A percentile compares a stretch with the other conserved stretches of the same genome.
These are phyloP conservation scores for Patagioenas fasciata DNA, from an alignment of 2,113 vertebrate species.

Conservation along the genomic window DNA sequence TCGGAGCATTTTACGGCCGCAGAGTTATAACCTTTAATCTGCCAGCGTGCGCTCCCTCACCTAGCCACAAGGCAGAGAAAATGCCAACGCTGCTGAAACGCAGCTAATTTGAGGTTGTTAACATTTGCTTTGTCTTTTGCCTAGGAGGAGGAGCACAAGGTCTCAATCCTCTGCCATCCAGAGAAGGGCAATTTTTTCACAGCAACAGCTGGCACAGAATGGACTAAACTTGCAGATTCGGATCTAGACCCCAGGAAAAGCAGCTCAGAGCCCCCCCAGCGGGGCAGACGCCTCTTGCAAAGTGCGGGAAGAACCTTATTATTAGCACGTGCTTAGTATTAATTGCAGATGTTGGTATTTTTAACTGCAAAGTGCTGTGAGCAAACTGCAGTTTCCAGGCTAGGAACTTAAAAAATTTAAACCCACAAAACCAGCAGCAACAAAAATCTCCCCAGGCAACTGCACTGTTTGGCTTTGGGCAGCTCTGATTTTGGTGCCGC, in stretches of 20 bases:
- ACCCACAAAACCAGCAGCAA: neutral
- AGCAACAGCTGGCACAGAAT: neutral
- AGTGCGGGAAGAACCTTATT: neutral
- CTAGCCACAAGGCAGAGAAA: neutral
- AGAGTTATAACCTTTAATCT: neutral
- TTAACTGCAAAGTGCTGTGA: neutral
- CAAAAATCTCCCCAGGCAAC: neutral
- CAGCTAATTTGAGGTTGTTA: neutral
- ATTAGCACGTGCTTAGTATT: neutral
- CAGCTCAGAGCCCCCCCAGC: neutral
- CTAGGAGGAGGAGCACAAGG: neutral
- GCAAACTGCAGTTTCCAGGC: neutral
- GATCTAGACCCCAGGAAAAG: neutral
- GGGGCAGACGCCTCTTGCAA: neutral
- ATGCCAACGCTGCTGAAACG: fast-evolving
- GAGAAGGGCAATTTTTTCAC: neutral
- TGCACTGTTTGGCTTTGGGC: fast-evolving
- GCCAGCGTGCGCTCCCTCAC: neutral
- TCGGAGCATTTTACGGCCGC: neutral
- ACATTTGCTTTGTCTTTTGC: neutral
- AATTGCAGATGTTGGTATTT: neutral
- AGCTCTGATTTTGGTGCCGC: fast-evolving
- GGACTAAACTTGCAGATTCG: fast-evolving
- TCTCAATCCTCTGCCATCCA: neutral
- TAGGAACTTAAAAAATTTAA: neutral